A percentile compares a stretch with the other conserved stretches of the same genome.
Evolutionary conservation across 2,888 invertebrate genomes (phyloP).

Genomic region (Trachelus iudaicus): DNA sequence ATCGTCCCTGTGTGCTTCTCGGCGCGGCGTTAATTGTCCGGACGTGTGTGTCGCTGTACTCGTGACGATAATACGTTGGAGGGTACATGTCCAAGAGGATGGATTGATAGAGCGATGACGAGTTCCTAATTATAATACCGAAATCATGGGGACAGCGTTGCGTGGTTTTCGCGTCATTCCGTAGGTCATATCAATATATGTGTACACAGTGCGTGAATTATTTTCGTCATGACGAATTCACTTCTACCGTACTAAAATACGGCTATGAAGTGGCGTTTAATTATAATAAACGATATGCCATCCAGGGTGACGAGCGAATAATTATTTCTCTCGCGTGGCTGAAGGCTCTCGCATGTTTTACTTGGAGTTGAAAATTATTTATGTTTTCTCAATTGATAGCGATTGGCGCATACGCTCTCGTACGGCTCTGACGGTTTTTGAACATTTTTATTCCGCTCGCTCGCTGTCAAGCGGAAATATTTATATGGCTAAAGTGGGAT

Average conservation of each 20-base stretch:
- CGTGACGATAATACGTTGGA: not conserved
- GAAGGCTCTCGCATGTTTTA: not conserved
- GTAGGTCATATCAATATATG: not conserved
- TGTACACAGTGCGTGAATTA: not conserved
- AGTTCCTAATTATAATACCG: not conserved
- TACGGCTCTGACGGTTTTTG: not conserved
- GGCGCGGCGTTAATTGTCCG: not conserved
- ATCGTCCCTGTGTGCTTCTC: not conserved
- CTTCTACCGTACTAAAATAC: not conserved
- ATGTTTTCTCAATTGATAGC: not conserved
- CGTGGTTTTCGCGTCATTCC: not conserved
- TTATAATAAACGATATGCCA: not conserved
- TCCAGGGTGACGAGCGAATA: slow-evolving; percentile 14
- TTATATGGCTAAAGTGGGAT: not conserved
- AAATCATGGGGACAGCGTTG: not conserved
- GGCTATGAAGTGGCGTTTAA: slow-evolving; percentile 2
- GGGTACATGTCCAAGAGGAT: not conserved
- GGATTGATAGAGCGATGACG: not conserved
- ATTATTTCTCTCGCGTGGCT: not conserved
- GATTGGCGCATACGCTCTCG: not conserved
- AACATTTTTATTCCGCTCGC: not conserved
- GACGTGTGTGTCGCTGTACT: not conserved
- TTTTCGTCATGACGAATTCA: not conserved
- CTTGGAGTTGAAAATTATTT: not conserved
- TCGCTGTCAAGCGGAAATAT: not conserved